phyloP scores from a whole-genome alignment of 23 tunicate genomes.

The Halocynthia aurantium region DNA sequence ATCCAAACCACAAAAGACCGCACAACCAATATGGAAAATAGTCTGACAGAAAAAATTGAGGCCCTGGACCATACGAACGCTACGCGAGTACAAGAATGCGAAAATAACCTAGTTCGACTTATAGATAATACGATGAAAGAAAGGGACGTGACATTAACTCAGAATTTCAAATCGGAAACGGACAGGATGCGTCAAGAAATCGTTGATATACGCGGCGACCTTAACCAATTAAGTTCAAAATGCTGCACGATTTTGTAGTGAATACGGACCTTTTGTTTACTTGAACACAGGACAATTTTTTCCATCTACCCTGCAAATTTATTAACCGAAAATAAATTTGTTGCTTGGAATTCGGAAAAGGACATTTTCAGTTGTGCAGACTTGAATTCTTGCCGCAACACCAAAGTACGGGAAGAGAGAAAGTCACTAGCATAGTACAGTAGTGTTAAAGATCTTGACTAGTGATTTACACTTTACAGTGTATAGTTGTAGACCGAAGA shows the following conservation, averaged over 20 bases:
- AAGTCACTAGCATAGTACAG: too few relatives aligned
- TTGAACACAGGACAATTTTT: too few relatives aligned
- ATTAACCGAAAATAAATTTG: too few relatives aligned
- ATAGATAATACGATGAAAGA: slow-evolving; percentile 42
- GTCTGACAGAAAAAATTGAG: slow-evolving; percentile 41
- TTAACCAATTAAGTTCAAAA: slow-evolving; percentile 31
- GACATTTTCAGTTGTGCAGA: too few relatives aligned
- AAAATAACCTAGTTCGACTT: slow-evolving; percentile 19
- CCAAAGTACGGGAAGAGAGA: too few relatives aligned
- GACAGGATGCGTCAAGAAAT: slow-evolving; percentile 43
- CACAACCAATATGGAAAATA: slow-evolving; percentile 47
- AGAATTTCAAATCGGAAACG: slow-evolving; percentile 33
- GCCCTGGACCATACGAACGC: slow-evolving; percentile 23
- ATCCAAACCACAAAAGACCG: slow-evolving; percentile 40
- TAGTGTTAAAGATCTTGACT: too few relatives aligned
- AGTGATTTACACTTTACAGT: too few relatives aligned
- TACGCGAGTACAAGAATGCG: slow-evolving; percentile 36
- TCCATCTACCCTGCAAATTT: too few relatives aligned
- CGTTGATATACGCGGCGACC: slow-evolving; percentile 26
- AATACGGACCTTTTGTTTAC: neutral
- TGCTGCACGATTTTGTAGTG: slow-evolving; percentile 47
- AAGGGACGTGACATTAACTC: slow-evolving; percentile 35
- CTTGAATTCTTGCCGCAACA: too few relatives aligned
- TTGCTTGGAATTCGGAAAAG: too few relatives aligned
- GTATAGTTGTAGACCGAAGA: too few relatives aligned